Evolutionary conservation across 1,140 invertebrate species (phyloP), one percentile per base, ranked within the genome.

Genomic region (Heliconius congener): DNA sequence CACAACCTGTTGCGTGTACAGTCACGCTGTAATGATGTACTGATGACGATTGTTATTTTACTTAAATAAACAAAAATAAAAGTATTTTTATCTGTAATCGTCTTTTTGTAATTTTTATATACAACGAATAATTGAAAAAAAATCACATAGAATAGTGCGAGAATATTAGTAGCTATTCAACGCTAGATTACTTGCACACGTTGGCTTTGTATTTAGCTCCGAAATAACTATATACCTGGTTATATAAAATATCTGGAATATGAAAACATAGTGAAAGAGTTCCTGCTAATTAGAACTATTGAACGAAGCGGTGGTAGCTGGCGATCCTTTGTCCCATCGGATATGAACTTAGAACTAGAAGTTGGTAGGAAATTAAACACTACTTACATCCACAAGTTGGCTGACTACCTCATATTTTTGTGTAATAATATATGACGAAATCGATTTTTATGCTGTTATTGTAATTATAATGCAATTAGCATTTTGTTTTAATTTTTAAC

Each of bases 251-350:
- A 50, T 77, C 19, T 71, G 70, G 70, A 72, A 77, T 77, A 77
- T 77, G 76, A 77, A 77, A 76, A 76, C 75, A 76, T 46, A 66
- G 37, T 71, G 60, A 76, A 70, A 71, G 76, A 77, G 76, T 77
- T 77, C 70, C 46, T 77, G 46, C 76, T 77, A 77, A 77, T 77
- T 77, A 77, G 46, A 77, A 70, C 66, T 77, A 77, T 77, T 77
- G 70, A 72, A 70, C 34, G 70, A 76, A 80, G 60, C 79, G 39
- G 76, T 39, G 73, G 60, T 71, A 66, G 74, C 70, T 71, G 42
- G 52, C 74, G 76, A 71, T 81, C 60, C 75, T 81, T 81, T 77
- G 75, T 81, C 75, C 80, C 80, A 77, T 78, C 70, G 71, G 39
- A 8, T 78, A 73, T 57, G 55, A 27, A 70, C 71, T 71, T 71